A percentile compares a stretch with the other conserved stretches of the same genome.
Evolutionary conservation across 2,888 invertebrate species (phyloP).

Genomic region (Girardia tigrina): DNA sequence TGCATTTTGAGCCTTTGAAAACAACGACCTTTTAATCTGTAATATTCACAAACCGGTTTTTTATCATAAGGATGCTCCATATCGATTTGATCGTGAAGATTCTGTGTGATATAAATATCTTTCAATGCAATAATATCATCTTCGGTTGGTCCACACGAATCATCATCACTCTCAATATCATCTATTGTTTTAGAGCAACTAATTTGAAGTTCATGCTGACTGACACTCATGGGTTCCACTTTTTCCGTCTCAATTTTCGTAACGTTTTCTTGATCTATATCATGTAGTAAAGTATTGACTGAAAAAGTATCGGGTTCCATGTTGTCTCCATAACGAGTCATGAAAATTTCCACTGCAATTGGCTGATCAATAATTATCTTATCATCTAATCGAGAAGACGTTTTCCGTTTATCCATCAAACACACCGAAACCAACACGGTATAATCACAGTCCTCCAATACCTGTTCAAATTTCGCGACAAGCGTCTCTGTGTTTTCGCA

Average conservation of each 20-base stretch:
- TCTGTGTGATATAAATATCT: constrained; percentile 8
- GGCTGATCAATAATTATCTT: neutral
- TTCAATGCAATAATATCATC: neutral
- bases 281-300: neutral
- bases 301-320: neutral
- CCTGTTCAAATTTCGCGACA: neutral
- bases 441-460: neutral
- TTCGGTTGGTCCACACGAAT: neutral
- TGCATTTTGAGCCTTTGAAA: constrained; percentile 4
- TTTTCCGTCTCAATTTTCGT: neutral
- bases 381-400: neutral
- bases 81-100: neutral
- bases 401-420: neutral
- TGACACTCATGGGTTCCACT: constrained; percentile 5
- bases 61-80: neutral
- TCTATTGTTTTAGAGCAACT: neutral
- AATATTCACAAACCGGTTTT: constrained; percentile 18
- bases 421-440: neutral
- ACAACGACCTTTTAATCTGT: neutral
- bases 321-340: neutral
- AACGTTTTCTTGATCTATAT: neutral
- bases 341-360: neutral
- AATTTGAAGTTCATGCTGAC: neutral
- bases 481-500: neutral
- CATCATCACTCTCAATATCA: constrained; percentile 7